Conservation (phyloP, 1,140 invertebrate species). For the Cydia splendana region DNA sequence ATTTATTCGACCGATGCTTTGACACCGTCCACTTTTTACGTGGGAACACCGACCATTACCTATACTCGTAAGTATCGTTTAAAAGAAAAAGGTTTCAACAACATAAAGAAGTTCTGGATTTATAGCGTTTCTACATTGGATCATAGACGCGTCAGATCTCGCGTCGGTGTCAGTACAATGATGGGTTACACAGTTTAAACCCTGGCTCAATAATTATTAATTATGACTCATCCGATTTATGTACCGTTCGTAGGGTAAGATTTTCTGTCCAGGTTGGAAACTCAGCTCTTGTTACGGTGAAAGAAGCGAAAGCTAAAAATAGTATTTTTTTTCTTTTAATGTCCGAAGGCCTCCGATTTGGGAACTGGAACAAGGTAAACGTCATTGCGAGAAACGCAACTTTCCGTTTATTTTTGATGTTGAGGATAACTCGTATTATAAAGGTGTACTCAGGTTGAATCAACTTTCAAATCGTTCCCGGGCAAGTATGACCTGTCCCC, state of each 20-base stretch:
- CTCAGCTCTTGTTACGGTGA: not conserved
- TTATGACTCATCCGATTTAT: not conserved
- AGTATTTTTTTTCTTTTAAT: not conserved
- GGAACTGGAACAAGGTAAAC: conserved; percentile 19
- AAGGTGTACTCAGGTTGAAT: not conserved
- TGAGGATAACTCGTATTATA: not conserved
- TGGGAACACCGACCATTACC: conserved; percentile 24
- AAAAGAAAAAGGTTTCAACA: conserved; percentile 3
- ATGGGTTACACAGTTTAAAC: not conserved
- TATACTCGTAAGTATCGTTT: not conserved
- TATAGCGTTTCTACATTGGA: not conserved
- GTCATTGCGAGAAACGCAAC: conserved; percentile 5
- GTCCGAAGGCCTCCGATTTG: not conserved
- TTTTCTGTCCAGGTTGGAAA: not conserved
- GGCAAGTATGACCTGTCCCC: not conserved
- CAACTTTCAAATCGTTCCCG: not conserved
- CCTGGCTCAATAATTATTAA: conserved; percentile 3
- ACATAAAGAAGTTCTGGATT: not conserved
- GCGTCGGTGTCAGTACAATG: no score
- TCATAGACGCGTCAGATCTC: conserved; percentile 2
- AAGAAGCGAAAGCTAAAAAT: not conserved
- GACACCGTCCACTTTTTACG: conserved; percentile 29
- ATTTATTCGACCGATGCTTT: conserved; percentile 22
- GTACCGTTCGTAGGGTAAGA: conserved; percentile 3
- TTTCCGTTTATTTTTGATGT: not conserved